These are phyloP conservation scores for Nysson spinosus DNA, from an alignment of 2,888 invertebrate genomes.

Conservation along the genomic window DNA sequence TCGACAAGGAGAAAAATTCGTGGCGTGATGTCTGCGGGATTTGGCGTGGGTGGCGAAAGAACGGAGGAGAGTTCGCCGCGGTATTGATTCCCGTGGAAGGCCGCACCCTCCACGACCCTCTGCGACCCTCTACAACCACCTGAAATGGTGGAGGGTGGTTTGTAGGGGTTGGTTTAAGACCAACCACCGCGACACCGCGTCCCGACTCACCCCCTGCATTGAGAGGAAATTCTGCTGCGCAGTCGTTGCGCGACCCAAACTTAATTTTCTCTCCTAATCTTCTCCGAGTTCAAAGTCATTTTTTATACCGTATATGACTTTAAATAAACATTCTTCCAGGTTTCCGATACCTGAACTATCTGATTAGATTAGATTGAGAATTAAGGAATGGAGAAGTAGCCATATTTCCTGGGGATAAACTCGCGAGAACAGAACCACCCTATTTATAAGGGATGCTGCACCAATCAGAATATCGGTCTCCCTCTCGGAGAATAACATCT, in stretches of 20 bases:
- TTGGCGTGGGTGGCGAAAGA: conserved; percentile 28
- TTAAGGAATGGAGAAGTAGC: conserved; percentile 13
- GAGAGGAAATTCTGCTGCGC: conserved; percentile 47
- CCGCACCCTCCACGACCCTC: conserved; percentile 60
- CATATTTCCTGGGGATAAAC: conserved; percentile 1
- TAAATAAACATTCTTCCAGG: too few relatives aligned
- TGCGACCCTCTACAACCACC: conserved; percentile 20
- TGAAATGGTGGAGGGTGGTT: too few relatives aligned
- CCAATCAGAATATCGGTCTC: conserved; percentile 21
- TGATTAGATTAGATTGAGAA: too few relatives aligned
- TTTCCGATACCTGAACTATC: too few relatives aligned
- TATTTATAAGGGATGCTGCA: conserved; percentile 8
- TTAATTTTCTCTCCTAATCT: conserved; percentile 8
- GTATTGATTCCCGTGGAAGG: conserved; percentile 61
- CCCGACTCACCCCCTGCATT: conserved; percentile 19
- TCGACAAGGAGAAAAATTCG: conserved; percentile 45
- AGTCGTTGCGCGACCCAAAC: conserved; percentile 25
- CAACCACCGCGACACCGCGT: conserved; percentile 22
- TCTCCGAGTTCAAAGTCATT: neutral
- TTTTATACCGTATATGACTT: neutral
- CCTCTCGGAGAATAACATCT: conserved; percentile 3
- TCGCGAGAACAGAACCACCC: neutral
- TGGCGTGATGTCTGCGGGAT: conserved; percentile 39
- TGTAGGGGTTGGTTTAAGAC: conserved; percentile 31
- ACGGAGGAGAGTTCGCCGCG: conserved; percentile 28